Percentiles rank a stretch among this genome's conserved stretches.
These are phyloP conservation scores for Crenichthys baileyi DNA, from an alignment of 2,797 vertebrate genomes.

Conservation along the genomic window DNA sequence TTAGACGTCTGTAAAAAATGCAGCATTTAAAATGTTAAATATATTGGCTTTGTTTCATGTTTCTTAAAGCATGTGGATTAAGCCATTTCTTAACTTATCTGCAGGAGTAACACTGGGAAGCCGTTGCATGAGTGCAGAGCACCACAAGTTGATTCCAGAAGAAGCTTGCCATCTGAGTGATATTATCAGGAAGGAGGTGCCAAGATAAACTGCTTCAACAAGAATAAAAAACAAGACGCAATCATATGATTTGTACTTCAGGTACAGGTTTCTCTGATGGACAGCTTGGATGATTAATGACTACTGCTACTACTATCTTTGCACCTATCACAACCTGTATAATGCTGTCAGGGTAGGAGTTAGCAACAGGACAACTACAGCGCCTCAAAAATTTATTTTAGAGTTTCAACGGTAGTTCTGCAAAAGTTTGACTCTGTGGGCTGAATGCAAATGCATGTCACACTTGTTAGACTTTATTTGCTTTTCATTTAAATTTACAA, in stretches of 20 bases:
- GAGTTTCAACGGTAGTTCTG: not conserved
- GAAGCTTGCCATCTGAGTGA: not conserved
- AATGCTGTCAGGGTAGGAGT: not conserved
- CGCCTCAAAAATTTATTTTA: not conserved
- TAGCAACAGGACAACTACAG: not conserved
- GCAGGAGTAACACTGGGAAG: not conserved
- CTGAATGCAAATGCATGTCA: not conserved
- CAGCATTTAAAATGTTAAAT: not conserved
- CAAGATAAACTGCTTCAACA: not conserved
- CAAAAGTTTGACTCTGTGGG: not conserved
- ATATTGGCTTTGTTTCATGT: not conserved
- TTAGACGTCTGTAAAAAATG: not conserved
- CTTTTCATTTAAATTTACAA: not conserved
- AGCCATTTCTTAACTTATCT: not conserved
- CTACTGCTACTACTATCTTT: not conserved
- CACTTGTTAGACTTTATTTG: not conserved
- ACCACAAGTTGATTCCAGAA: not conserved
- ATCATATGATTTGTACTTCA: not conserved
- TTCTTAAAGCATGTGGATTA: not conserved
- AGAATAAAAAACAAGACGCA: not conserved
- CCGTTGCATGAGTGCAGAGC: not conserved
- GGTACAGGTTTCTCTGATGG: not conserved
- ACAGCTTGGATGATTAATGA: too few species aligned
- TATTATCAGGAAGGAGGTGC: not conserved
- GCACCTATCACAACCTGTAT: not conserved